Percentiles rank a stretch among this genome's conserved stretches.
These are phyloP conservation scores for Emydoidea blandingii DNA, from an alignment of 2,797 vertebrate species.

Conservation along the genomic window DNA sequence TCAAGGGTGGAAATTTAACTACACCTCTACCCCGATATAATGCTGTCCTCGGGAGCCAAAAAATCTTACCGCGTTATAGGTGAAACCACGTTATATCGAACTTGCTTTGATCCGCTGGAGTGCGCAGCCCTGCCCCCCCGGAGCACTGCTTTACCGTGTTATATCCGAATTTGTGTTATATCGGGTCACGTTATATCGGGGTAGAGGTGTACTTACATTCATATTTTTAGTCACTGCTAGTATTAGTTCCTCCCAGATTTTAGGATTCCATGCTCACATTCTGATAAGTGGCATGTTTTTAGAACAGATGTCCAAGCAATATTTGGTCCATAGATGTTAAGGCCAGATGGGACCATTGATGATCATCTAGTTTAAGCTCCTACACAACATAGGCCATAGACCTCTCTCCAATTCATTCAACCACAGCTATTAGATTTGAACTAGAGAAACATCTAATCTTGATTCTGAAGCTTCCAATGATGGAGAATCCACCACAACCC, in stretches of 20 bases:
- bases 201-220: not conserved
- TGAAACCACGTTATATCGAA: too few relatives aligned
- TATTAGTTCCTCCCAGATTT: not conserved
- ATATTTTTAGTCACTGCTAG: not conserved
- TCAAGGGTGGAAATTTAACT: not conserved
- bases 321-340: not conserved
- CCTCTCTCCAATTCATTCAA: too few relatives aligned
- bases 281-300: not conserved
- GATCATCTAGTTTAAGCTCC: not conserved
- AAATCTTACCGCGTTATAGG: too few relatives aligned
- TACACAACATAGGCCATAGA: not conserved
- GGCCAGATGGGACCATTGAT: fast-evolving
- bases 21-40: too few relatives aligned
- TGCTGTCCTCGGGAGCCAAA: too few relatives aligned
- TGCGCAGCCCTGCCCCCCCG: too few relatives aligned
- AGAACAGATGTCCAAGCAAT: not conserved
- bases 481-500: not conserved
- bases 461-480: not conserved
- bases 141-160: too few relatives aligned
- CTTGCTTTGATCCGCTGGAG: too few relatives aligned
- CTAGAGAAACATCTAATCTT: not conserved
- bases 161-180: too few relatives aligned
- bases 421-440: too few relatives aligned
- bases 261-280: not conserved
- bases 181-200: too few relatives aligned